Conservation (phyloP, 2,888 invertebrate genomes). For the Willowsia nigromaculata region DNA sequence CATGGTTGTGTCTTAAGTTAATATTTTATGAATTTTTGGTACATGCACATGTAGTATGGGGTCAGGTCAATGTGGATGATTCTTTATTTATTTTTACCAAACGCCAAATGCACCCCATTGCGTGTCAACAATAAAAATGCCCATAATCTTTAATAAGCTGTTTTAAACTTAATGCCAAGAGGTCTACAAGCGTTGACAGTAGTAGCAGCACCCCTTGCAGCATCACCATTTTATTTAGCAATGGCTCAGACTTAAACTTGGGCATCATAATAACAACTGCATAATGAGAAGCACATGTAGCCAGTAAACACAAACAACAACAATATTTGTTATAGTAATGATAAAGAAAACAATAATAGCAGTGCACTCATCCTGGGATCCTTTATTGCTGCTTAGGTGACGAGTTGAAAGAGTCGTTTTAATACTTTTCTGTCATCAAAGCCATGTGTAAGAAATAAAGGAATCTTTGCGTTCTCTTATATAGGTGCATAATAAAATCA, state of each 20-base stretch:
- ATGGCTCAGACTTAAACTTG: background rate
- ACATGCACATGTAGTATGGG: conserved; percentile 62
- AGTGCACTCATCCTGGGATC: background rate
- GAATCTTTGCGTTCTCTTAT: background rate
- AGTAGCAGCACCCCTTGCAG: background rate
- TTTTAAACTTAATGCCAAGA: background rate
- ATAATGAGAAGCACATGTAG: background rate
- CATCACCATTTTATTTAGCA: background rate
- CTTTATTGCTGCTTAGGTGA: background rate
- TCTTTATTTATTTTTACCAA: background rate
- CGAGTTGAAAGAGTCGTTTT: conserved; percentile 15
- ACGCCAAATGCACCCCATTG: conserved; percentile 30
- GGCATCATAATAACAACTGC: background rate
- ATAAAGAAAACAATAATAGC: background rate
- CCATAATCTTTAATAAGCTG: conserved; percentile 10
- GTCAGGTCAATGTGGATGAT: conserved; percentile 67
- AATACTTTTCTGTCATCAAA: conserved; percentile 18
- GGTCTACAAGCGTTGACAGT: background rate
- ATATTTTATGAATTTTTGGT: conserved; percentile 55
- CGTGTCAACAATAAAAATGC: conserved; percentile 12
- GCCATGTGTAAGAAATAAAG: background rate
- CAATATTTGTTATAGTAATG: background rate
- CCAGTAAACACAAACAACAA: conserved; percentile 4
- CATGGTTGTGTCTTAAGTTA: too few species aligned
- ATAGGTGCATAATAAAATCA: background rate